Evolutionary conservation across 2,797 vertebrate genomes (phyloP).

Genomic region (Lutjanus argentimaculatus): DNA sequence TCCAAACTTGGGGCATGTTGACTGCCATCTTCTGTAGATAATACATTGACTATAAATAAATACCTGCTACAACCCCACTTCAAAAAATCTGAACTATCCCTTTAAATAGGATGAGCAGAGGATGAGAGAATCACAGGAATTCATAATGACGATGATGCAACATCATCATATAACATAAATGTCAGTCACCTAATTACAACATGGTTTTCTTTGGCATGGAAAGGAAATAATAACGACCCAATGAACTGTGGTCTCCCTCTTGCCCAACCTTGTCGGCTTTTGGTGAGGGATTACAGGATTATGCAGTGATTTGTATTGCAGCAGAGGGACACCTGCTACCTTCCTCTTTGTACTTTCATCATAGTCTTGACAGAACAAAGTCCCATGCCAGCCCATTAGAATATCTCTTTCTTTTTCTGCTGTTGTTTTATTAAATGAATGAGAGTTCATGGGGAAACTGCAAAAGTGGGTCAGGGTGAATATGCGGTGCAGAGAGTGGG

Average conservation of each 20-base stretch:
- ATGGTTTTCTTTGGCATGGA: background rate
- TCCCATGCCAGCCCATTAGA: slow-evolving; percentile 35
- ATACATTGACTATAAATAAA: too few species aligned
- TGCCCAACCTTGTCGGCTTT: slow-evolving; percentile 46
- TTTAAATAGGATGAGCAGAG: background rate
- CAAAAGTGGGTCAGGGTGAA: slow-evolving; percentile 61
- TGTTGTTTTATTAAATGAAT: slow-evolving; percentile 49
- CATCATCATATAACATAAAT: background rate
- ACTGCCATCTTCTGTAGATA: too few species aligned
- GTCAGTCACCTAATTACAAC: background rate
- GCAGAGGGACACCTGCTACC: slow-evolving; percentile 36
- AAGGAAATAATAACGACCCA: slow-evolving; percentile 22
- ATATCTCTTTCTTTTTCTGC: slow-evolving; percentile 14
- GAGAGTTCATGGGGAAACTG: slow-evolving; percentile 29
- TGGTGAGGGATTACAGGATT: slow-evolving; percentile 52
- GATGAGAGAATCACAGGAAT: background rate
- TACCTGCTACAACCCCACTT: too few species aligned
- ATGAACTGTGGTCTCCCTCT: slow-evolving; percentile 19
- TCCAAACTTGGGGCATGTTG: too few species aligned
- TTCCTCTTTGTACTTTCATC: slow-evolving; percentile 42
- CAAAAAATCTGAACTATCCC: too few species aligned
- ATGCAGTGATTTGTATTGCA: slow-evolving; percentile 48
- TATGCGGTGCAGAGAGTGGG: background rate
- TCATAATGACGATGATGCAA: background rate
- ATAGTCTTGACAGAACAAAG: slow-evolving; percentile 33